A percentile compares a stretch with the other conserved stretches of the same genome.
These are phyloP conservation scores for Eulimnadia texana DNA, from an alignment of 1,140 invertebrate genomes.

Conservation along the genomic window DNA sequence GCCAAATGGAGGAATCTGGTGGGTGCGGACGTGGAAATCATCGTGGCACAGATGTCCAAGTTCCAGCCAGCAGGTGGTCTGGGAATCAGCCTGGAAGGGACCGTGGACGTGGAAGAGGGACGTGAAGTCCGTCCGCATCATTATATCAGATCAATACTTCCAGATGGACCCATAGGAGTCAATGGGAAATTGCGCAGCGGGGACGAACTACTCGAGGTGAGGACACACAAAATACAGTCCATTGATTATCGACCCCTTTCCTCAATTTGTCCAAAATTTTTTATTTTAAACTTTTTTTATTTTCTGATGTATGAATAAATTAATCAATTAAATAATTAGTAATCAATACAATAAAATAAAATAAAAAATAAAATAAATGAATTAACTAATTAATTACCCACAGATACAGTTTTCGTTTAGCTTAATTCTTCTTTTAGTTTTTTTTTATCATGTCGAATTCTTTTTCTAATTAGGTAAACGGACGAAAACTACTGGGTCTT, in stretches of 20 bases:
- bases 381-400: no score
- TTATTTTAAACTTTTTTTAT: not conserved
- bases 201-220: constrained; percentile 73
- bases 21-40: constrained; percentile 65
- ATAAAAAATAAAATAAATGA: no score
- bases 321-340: no score
- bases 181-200: constrained; percentile 64
- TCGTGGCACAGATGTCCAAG: constrained; percentile 68
- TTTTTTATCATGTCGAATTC: not conserved
- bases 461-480: constrained; percentile 65
- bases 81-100: constrained; percentile 91
- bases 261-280: not conserved
- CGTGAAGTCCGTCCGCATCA: constrained; percentile 78
- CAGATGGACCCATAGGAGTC: constrained; percentile 83
- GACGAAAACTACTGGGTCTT: constrained; percentile 80
- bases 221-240: not conserved
- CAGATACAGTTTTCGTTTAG: not conserved
- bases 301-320: not conserved
- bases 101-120: constrained; percentile 85
- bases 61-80: constrained; percentile 75
- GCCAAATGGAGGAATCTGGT: constrained; percentile 72
- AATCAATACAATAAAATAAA: no score
- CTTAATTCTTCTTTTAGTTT: not conserved
- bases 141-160: constrained; percentile 82
- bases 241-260: not conserved